Conservation (phyloP, 2,888 invertebrate genomes). For the Aradus depressus region DNA sequence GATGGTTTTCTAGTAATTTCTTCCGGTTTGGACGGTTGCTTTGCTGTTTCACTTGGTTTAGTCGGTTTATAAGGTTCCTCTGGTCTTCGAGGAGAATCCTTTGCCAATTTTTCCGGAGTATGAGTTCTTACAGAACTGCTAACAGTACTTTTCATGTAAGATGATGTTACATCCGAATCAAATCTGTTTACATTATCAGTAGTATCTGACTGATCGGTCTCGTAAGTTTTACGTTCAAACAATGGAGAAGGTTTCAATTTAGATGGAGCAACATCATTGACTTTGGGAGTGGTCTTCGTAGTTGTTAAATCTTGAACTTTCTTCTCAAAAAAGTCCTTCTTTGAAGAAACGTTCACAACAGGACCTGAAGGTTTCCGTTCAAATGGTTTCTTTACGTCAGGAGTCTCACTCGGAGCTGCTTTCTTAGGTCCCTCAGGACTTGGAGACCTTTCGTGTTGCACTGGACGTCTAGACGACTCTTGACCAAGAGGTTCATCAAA, state of each 20-base stretch:
- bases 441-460: too few relatives aligned
- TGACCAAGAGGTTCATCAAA: too few relatives aligned
- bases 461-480: too few relatives aligned
- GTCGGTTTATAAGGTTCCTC: not conserved
- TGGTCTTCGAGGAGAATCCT: slow-evolving; percentile 9
- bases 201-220: not conserved
- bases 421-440: too few relatives aligned
- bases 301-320: slow-evolving; percentile 25
- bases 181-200: not conserved
- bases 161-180: too few relatives aligned
- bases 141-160: slow-evolving; percentile 18
- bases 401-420: too few relatives aligned
- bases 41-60: not conserved
- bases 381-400: not conserved
- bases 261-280: slow-evolving; percentile 16
- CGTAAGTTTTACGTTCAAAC: not conserved
- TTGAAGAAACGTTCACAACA: slow-evolving; percentile 27
- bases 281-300: slow-evolving; percentile 9
- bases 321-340: slow-evolving; percentile 29
- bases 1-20: slow-evolving; percentile 8
- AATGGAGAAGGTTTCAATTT: slow-evolving; percentile 11
- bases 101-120: slow-evolving; percentile 19
- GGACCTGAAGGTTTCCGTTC: slow-evolving; percentile 6
- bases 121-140: slow-evolving; percentile 17
- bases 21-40: not conserved